A percentile compares a stretch with the other conserved stretches of the same genome.
phyloP scores from a whole-genome alignment of 2,797 vertebrate genomes.

The Lagocephalus sceleratus region DNA sequence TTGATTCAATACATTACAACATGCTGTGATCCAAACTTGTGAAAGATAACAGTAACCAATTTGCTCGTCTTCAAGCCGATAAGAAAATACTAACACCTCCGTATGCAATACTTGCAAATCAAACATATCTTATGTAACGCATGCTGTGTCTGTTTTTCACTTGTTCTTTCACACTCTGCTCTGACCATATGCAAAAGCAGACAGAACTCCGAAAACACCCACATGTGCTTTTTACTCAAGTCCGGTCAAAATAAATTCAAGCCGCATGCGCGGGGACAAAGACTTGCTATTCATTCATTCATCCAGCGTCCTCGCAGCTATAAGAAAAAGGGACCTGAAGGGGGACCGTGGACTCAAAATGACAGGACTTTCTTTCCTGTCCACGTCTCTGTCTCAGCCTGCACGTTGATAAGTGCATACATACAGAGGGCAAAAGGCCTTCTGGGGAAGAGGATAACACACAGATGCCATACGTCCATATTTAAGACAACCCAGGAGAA shows the following conservation, averaged over 20 bases:
- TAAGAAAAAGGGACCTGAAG: constrained; percentile 43
- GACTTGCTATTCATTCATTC: constrained; percentile 58
- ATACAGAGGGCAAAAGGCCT: constrained; percentile 26
- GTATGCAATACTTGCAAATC: constrained; percentile 20
- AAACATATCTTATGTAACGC: constrained; percentile 22
- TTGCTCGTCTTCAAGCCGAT: constrained; percentile 14
- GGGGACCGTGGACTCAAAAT: constrained; percentile 51
- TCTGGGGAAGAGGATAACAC: constrained; percentile 22
- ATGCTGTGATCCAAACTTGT: constrained; percentile 2
- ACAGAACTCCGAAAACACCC: constrained; percentile 48
- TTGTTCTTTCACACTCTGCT: constrained; percentile 42
- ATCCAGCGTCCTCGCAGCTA: constrained; percentile 54
- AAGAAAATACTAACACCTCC: constrained; percentile 35
- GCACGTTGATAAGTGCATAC: constrained; percentile 9
- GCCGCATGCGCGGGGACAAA: constrained; percentile 45
- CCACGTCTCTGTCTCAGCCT: constrained; percentile 51
- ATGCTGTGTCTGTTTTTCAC: constrained; percentile 24
- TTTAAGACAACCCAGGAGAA: constrained; percentile 14
- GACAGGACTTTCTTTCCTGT: constrained; percentile 54
- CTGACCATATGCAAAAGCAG: constrained; percentile 35
- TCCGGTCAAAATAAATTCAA: constrained; percentile 33
- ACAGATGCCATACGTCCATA: constrained; percentile 17
- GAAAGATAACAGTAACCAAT: not conserved
- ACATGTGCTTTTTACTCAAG: constrained; percentile 26
- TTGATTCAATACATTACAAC: not conserved